Conservation (phyloP, 2,797 vertebrate genomes). For the Nannoperca australis region DNA sequence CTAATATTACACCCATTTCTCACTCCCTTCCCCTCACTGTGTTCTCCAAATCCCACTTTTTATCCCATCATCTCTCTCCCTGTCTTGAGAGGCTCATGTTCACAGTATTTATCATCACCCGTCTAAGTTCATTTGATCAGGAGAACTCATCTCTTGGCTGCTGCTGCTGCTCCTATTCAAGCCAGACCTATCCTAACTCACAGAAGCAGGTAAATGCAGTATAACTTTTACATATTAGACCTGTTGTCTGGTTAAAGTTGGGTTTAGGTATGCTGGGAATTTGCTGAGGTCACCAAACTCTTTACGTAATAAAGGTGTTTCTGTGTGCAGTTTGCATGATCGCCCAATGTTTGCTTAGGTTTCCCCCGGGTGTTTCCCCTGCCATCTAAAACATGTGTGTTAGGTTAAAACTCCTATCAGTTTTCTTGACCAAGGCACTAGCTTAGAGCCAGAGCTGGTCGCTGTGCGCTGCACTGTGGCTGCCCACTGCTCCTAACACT, state of each 20-base stretch:
- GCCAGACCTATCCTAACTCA: conserved; percentile 7
- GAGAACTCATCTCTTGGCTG: conserved; percentile 41
- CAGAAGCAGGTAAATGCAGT: conserved; percentile 12
- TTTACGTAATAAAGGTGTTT: conserved; percentile 1
- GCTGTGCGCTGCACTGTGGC: too few relatives aligned
- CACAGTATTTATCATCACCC: conserved; percentile 71
- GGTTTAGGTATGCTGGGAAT: conserved; percentile 2
- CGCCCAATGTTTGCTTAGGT: too few relatives aligned
- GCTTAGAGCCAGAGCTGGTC: too few relatives aligned
- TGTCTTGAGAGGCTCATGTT: conserved; percentile 55
- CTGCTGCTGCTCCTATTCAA: conserved; percentile 22
- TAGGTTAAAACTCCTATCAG: too few relatives aligned
- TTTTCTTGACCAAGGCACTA: too few relatives aligned
- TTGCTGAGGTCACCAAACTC: conserved; percentile 25
- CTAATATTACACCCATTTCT: conserved; percentile 15
- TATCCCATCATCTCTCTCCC: conserved; percentile 38
- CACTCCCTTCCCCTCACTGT: conserved; percentile 9
- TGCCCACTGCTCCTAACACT: too few relatives aligned
- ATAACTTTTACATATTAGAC: conserved; percentile 11
- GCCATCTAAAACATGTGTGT: too few relatives aligned
- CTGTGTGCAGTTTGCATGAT: too few relatives aligned
- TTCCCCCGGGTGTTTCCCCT: too few relatives aligned
- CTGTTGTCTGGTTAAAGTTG: conserved; percentile 10
- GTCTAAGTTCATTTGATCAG: conserved; percentile 67
- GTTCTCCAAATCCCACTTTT: conserved; percentile 48